Evolutionary conservation across 1,140 invertebrate species (phyloP).

Genomic region (Drosophila sulfurigaster): DNA sequence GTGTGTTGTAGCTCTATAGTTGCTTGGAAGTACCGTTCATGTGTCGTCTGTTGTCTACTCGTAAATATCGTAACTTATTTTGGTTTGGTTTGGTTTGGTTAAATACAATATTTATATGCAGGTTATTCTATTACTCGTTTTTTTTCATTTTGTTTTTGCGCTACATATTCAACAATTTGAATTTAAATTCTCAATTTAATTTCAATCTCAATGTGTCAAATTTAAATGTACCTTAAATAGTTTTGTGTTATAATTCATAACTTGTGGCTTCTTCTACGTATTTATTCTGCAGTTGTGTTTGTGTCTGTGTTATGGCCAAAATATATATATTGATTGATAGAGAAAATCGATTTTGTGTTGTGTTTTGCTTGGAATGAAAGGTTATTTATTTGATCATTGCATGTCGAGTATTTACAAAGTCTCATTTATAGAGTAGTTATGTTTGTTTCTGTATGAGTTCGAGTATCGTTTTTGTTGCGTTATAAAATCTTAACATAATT

Average conservation of each 20-base stretch:
- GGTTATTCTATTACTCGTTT: slow-evolving; percentile 30
- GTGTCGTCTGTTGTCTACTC: slow-evolving; percentile 43
- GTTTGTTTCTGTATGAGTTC: slow-evolving; percentile 32
- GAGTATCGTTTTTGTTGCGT: slow-evolving; percentile 56
- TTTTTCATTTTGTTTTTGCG: slow-evolving; percentile 50
- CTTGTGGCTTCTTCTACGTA: slow-evolving; percentile 36
- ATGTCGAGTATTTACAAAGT: slow-evolving; percentile 76
- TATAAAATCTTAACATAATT: slow-evolving; percentile 84
- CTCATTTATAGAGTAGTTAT: slow-evolving; percentile 45
- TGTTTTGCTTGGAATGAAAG: slow-evolving; percentile 69
- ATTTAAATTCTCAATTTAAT: slow-evolving; percentile 55
- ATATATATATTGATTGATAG: slow-evolving; percentile 31
- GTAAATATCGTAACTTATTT: slow-evolving; percentile 63
- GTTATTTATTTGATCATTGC: slow-evolving; percentile 68
- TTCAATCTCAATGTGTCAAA: slow-evolving; percentile 36
- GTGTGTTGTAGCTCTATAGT: slow-evolving; percentile 69
- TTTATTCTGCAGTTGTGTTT: slow-evolving; percentile 29
- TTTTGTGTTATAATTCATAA: slow-evolving; percentile 68
- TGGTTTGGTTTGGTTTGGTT: slow-evolving; percentile 30
- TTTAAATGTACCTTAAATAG: slow-evolving; percentile 63
- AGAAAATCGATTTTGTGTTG: slow-evolving; percentile 57
- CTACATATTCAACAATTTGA: slow-evolving; percentile 79
- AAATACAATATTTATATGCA: slow-evolving; percentile 56
- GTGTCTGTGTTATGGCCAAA: slow-evolving; percentile 41
- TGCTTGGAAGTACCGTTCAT: slow-evolving; percentile 80